Conservation (phyloP, 2,113 vertebrate species). For the Calonectris borealis region DNA sequence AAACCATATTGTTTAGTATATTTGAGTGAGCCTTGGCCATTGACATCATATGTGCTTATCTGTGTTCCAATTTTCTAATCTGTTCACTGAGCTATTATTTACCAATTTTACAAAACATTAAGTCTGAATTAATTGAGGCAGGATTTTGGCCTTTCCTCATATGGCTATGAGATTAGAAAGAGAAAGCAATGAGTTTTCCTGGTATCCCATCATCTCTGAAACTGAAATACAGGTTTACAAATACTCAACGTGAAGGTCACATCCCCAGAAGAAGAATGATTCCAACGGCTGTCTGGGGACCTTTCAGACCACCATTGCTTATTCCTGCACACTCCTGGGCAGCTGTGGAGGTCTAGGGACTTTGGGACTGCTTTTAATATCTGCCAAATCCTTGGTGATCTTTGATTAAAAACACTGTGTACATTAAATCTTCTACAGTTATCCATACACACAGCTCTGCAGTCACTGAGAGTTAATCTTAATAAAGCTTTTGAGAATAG, state of each 20-base stretch:
- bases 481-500: neutral
- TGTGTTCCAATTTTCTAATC: neutral
- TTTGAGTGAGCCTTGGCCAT: neutral
- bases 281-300: neutral
- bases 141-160: neutral
- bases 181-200: neutral
- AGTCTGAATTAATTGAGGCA: neutral
- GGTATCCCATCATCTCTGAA: neutral
- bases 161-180: neutral
- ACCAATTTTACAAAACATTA: neutral
- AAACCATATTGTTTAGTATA: neutral
- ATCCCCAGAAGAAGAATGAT: neutral
- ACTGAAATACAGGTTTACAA: neutral
- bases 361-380: neutral
- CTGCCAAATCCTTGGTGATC: neutral
- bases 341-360: neutral
- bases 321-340: accelerated
- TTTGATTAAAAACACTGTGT: accelerated
- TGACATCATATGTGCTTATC: neutral
- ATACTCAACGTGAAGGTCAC: neutral
- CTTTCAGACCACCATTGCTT: neutral
- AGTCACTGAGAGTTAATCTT: neutral
- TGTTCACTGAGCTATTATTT: neutral
- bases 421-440: neutral
- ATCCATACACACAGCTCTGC: neutral